Base-by-base conservation (phyloP, 2,113 vertebrate species). In the Ivindomyrus marchei region DNA sequence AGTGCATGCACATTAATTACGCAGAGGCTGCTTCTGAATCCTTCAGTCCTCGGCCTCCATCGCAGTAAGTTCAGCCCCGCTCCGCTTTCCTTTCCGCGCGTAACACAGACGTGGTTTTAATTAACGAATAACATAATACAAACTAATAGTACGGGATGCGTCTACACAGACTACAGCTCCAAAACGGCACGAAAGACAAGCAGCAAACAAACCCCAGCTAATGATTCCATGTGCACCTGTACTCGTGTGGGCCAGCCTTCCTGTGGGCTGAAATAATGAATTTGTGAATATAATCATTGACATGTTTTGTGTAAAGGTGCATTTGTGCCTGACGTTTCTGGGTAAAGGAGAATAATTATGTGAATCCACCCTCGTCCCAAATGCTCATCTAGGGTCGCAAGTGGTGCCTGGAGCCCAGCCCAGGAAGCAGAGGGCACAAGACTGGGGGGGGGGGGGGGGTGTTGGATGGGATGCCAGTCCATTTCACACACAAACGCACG, bases 1-100 rank as follows among this genome's bases (percentile, higher is more conserved):
- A 31, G 88, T 91, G 90, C 90, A 93, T 91, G 53, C 91, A 91
- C 92, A 66, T 90, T 91, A 92, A 94, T 92, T 90, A 91, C 91
- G 90, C 92, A 90, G 91, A 88, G 56, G 52, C 86, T 88, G 89
- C 89, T 15, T 36, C 31, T 27, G 45, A n/a, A 88, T 88, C 89
- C 66, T 47, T 74, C 39, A 36, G 42, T 39, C 24, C 52, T 31
- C 31, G 17, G 6, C 50, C 17, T 21, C 47, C 83, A 42, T 53
- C 31, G 8, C 85, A 9, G 31, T 10, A 46, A 39, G 36, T 24
- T 45, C 4, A 53, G 62, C n/a, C n/a, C 13, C 24, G 4, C 24
- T 53, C 49, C 27, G 21, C 85, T 36, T 8, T 53, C 7, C 39
- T 3, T n/a, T 50, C 24, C 17, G 31, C 2, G 17, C 21, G 36